Evolutionary conservation across 1,140 invertebrate genomes (phyloP).

Genomic region (Sogatella furcifera): DNA sequence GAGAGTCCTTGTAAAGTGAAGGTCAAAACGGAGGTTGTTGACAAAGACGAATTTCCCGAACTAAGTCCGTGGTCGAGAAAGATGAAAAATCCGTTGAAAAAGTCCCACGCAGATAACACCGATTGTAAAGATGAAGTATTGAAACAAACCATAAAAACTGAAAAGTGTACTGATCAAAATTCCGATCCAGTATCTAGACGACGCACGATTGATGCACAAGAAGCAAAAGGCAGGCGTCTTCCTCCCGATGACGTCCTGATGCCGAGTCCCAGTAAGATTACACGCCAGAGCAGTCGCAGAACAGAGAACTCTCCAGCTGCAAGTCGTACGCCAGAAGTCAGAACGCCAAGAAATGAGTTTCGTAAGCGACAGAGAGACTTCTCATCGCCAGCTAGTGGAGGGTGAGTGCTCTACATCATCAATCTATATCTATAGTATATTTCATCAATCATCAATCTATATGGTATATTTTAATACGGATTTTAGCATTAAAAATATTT

Average conservation of each 20-base stretch:
- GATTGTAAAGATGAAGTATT: neutral
- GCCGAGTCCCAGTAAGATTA: slow-evolving; percentile 21
- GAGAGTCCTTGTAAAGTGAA: slow-evolving; percentile 19
- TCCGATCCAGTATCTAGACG: slow-evolving; percentile 6
- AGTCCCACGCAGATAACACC: neutral
- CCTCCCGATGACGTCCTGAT: slow-evolving; percentile 18
- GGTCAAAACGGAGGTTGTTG: neutral
- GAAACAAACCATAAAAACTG: neutral
- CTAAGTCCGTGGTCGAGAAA: neutral
- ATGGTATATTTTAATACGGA: too few relatives aligned
- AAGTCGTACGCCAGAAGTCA: too few relatives aligned
- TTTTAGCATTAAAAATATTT: too few relatives aligned
- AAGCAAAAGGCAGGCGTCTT: neutral
- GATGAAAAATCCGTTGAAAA: neutral
- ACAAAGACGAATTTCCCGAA: neutral
- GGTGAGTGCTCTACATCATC: too few relatives aligned
- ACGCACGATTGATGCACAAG: neutral
- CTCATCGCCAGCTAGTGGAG: neutral
- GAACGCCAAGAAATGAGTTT: neutral
- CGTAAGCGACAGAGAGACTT: slow-evolving; percentile 3
- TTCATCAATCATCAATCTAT: too few relatives aligned
- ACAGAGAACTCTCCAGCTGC: neutral
- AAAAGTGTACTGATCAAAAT: neutral
- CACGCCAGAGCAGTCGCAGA: neutral
- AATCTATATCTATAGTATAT: too few relatives aligned